phyloP scores from a whole-genome alignment of 1,140 invertebrate genomes.

The Lordiphosa mommai region DNA sequence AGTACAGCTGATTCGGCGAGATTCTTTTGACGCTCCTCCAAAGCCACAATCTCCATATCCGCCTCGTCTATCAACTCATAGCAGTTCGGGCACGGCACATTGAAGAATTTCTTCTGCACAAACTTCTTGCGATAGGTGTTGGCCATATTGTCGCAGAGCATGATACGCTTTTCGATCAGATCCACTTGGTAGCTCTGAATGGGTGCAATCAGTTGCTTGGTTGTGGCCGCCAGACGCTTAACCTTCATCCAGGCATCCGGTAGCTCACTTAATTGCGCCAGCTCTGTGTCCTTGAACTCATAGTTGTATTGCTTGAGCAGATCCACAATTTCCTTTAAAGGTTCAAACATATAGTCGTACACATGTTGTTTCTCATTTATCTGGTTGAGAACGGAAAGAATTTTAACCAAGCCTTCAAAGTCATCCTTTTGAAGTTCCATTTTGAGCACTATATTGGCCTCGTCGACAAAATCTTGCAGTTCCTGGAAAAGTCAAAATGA shows the following conservation, averaged over 20 bases:
- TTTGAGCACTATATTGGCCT: constrained; percentile 82
- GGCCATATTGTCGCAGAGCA: constrained; percentile 90
- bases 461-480: constrained; percentile 83
- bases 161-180: constrained; percentile 83
- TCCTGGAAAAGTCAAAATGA: constrained; percentile 66
- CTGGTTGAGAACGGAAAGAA: constrained; percentile 81
- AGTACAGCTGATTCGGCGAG: constrained; percentile 88
- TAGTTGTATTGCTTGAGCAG: constrained; percentile 87
- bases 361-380: constrained; percentile 82
- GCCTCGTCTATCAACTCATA: constrained; percentile 89
- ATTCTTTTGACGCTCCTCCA: constrained; percentile 86
- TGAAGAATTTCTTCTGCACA: constrained; percentile 83
- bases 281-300: constrained; percentile 85
- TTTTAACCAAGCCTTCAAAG: constrained; percentile 83
- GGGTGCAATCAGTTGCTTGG: constrained; percentile 93
- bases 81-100: constrained; percentile 86
- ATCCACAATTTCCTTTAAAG: constrained; percentile 88
- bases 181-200: constrained; percentile 84
- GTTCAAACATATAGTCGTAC: constrained; percentile 89
- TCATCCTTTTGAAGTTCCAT: constrained; percentile 84
- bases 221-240: constrained; percentile 90
- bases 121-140: constrained; percentile 89
- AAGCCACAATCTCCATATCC: constrained; percentile 83
- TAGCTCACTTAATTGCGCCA: constrained; percentile 85
- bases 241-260: constrained; percentile 93